phyloP scores from a whole-genome alignment of 2,113 vertebrate genomes.

The Stomatorhinus ivindoensis region DNA sequence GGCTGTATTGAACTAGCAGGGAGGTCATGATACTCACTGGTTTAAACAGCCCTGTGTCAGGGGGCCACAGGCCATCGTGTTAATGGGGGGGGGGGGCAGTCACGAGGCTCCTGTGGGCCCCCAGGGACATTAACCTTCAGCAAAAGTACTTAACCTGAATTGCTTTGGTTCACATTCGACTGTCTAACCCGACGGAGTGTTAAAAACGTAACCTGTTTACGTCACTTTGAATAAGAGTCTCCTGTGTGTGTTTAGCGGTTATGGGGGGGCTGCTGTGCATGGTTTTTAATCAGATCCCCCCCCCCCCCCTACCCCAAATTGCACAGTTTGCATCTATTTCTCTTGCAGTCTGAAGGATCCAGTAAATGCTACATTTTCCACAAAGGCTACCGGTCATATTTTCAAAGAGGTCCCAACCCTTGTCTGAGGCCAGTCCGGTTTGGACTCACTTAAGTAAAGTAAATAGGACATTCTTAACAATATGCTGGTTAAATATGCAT shows the following conservation, averaged over 20 bases:
- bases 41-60: background rate
- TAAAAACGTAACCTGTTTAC: background rate
- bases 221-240: background rate
- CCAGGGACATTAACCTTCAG: background rate
- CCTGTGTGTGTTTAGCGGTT: background rate
- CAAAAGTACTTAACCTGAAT: conserved; percentile 5
- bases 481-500: background rate
- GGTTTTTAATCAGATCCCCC: background rate
- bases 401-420: background rate
- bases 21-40: background rate
- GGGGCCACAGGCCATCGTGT: background rate
- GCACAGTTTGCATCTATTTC: background rate
- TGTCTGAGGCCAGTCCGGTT: background rate
- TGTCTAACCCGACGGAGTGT: background rate
- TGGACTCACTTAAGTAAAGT: background rate
- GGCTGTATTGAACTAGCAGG: background rate
- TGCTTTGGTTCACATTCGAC: background rate
- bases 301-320: background rate
- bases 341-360: background rate
- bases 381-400: background rate
- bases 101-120: background rate
- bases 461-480: background rate
- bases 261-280: background rate
- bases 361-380: background rate
- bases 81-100: no score